These are phyloP conservation scores for Hymenochirus boettgeri DNA, from an alignment of 2,113 vertebrate genomes.

Conservation along the genomic window DNA sequence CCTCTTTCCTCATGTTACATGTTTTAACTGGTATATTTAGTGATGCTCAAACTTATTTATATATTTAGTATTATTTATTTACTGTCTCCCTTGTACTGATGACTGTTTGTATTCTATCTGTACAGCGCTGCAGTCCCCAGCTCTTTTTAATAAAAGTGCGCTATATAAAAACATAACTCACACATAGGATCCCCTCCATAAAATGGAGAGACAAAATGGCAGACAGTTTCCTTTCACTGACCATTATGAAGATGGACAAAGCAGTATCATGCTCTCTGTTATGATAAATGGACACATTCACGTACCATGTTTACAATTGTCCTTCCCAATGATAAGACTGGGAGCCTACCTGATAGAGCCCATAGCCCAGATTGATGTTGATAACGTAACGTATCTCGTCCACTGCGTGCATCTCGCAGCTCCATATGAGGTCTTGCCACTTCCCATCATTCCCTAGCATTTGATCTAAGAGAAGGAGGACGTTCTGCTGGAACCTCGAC, in stretches of 20 bases:
- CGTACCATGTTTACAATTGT: neutral
- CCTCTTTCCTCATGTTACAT: too few species aligned
- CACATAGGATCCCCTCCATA: too few species aligned
- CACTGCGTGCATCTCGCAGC: constrained; percentile 78
- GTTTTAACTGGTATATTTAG: too few species aligned
- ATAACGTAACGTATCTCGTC: constrained; percentile 81
- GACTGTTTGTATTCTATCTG: too few species aligned
- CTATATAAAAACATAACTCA: too few species aligned
- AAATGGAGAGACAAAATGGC: neutral
- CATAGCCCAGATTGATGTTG: constrained; percentile 86
- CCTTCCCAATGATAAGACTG: too few species aligned
- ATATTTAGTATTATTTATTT: too few species aligned
- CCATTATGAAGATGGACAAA: neutral
- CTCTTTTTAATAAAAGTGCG: too few species aligned
- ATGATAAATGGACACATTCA: too few species aligned
- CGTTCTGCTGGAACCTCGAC: constrained; percentile 66
- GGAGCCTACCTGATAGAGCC: constrained; percentile 79
- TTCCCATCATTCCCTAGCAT: constrained; percentile 83
- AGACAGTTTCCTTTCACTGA: neutral
- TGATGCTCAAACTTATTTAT: too few species aligned
- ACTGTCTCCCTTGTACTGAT: too few species aligned
- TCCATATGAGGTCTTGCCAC: constrained; percentile 96
- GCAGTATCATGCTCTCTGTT: neutral
- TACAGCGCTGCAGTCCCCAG: too few species aligned
- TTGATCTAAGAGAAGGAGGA: constrained; percentile 83